Conservation (phyloP, 2,888 invertebrate species). For the Polietes domitor region DNA sequence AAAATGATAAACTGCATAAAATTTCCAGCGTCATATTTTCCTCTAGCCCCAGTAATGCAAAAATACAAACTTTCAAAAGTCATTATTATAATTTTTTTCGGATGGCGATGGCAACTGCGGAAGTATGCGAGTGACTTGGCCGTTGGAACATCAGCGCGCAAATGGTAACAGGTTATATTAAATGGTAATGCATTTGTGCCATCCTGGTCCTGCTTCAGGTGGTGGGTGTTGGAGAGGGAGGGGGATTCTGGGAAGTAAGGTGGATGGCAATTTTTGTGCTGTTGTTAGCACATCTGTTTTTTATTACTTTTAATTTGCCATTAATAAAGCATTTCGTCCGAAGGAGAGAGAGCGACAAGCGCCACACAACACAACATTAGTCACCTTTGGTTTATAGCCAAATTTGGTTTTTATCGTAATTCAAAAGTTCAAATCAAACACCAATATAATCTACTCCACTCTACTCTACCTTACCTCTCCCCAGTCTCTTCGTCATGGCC, state of each 20-base stretch:
- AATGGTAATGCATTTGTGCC: slow-evolving; percentile 63
- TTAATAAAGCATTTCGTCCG: slow-evolving; percentile 75
- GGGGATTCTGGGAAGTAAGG: not conserved
- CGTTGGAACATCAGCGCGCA: slow-evolving; percentile 3
- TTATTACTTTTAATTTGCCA: slow-evolving; percentile 80
- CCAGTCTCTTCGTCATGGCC: slow-evolving; percentile 25
- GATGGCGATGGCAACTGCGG: not conserved
- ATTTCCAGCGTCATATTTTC: slow-evolving; percentile 60
- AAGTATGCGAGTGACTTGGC: slow-evolving; percentile 40
- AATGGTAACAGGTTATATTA: slow-evolving; percentile 66
- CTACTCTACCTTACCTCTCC: not conserved
- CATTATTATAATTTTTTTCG: slow-evolving; percentile 64
- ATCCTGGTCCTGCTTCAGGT: not conserved
- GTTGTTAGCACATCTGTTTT: slow-evolving; percentile 79
- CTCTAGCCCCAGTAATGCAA: slow-evolving; percentile 52
- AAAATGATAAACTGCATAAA: slow-evolving; percentile 66
- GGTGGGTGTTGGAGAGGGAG: not conserved
- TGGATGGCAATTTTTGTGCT: slow-evolving; percentile 71
- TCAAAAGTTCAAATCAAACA: slow-evolving; percentile 21
- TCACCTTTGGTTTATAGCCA: slow-evolving; percentile 56
- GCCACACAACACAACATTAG: slow-evolving; percentile 47
- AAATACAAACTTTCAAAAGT: slow-evolving; percentile 66
- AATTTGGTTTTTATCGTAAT: slow-evolving; percentile 21
- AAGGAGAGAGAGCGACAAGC: not conserved
- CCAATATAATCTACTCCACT: not conserved